Base-by-base conservation (phyloP, 2,113 vertebrate species). In the Papio anubis region DNA sequence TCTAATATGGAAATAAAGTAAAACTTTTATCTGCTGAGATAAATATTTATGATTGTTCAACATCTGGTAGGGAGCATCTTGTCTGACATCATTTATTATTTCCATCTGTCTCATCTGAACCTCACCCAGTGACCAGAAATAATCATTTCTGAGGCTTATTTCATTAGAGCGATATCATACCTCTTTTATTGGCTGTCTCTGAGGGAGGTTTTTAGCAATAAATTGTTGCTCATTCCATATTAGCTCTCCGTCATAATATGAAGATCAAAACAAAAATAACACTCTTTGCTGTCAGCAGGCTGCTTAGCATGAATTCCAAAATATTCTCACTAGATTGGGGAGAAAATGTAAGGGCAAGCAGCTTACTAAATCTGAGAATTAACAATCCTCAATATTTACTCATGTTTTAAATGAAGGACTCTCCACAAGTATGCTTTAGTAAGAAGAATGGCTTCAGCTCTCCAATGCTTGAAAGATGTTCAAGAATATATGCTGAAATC, bases 201-300 rank as follows among this genome's bases (percentile, higher is more conserved):
- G n/a, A 94, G 76, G 35, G 76, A 90, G 86, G 11, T 1, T 66
- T 79, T 61, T 50, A 52, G 48, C 50, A 45, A 72, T 90, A 75
- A 96, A 87, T 90, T 59, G 48, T 76, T 61, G 27, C 10, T 84
- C 48, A 40, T 84, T 43, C 21, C 45, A 12, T 59, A 75, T 80
- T 57, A 87, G 43, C 76, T 90, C 38, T 48, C 55, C n/a, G 43
- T 55, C 90, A 81, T 68, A 70, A 81, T 7, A 27, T 10, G 48
- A 55, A 94, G 80, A 84, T 80, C 83, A 93, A 88, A 93, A 66
- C 18, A 43, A 38, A 95, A 90, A 68, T 32, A 59, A 35, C n/a
- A 43, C 78, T 61, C 59, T 82, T 32, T n/a, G 8, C 9, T 82
- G 76, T 93, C 84, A 59, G n/a, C 66, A 45, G 52, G 70, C 70